phyloP scores from a whole-genome alignment of 2,888 invertebrate species.

The Litoditis marina region DNA sequence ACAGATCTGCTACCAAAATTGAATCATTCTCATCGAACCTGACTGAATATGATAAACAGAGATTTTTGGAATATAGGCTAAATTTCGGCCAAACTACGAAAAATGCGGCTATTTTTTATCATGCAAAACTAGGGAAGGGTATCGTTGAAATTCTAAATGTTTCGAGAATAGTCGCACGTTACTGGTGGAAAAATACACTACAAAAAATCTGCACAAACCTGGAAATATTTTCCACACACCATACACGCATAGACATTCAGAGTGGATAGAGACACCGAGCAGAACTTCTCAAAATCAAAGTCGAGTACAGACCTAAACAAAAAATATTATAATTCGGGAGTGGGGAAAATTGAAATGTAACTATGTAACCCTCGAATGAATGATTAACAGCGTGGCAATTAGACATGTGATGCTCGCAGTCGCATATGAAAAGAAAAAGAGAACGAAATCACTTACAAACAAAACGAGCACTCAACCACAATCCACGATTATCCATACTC shows the following conservation, averaged over 20 bases:
- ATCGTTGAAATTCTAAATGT: not conserved
- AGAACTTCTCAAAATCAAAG: constrained; percentile 98
- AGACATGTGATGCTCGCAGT: too few relatives aligned
- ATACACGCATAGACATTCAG: constrained; percentile 99
- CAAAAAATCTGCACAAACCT: constrained; percentile 62
- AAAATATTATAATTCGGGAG: too few relatives aligned
- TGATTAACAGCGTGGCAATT: not conserved
- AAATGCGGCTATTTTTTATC: not conserved
- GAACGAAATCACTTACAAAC: not conserved
- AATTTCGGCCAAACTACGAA: too few relatives aligned
- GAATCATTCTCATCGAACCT: not conserved
- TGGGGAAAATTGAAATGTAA: constrained; percentile 3
- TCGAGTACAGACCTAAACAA: constrained; percentile 77
- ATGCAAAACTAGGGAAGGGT: not conserved
- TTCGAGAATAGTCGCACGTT: not conserved
- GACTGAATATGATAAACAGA: too few relatives aligned
- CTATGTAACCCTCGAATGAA: too few relatives aligned
- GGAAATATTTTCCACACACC: constrained; percentile 97
- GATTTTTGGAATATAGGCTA: too few relatives aligned
- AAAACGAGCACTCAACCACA: too few relatives aligned
- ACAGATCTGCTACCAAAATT: not conserved
- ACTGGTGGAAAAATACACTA: too few relatives aligned
- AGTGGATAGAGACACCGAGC: constrained; percentile 92
- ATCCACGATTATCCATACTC: too few relatives aligned
- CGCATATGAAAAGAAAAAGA: too few relatives aligned